phyloP scores from a whole-genome alignment of 2,888 invertebrate species.

The Ichneumoninae sp. region DNA sequence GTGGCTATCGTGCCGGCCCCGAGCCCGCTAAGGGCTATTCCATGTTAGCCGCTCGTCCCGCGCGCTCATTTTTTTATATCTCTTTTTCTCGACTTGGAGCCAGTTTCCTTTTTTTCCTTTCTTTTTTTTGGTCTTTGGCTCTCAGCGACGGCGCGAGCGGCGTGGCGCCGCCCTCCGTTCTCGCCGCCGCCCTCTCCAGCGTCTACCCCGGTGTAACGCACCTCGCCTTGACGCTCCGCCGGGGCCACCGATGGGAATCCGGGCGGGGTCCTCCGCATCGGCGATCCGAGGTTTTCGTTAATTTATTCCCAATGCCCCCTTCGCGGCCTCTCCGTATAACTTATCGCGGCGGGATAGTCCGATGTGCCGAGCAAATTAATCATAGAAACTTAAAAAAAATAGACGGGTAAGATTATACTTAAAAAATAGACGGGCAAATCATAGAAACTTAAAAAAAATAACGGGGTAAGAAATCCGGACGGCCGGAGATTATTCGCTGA shows the following conservation, averaged over 20 bases:
- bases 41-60: constrained; percentile 82
- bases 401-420: too few species aligned
- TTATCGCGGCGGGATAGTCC: too few species aligned
- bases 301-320: neutral
- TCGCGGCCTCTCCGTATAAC: neutral
- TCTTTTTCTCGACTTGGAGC: constrained; percentile 41
- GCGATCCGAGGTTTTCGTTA: neutral
- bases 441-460: too few species aligned
- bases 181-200: constrained; percentile 62
- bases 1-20: constrained; percentile 81
- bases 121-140: constrained; percentile 54
- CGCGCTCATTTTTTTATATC: constrained; percentile 76
- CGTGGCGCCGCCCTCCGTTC: constrained; percentile 82
- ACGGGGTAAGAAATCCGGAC: neutral
- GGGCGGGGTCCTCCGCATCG: constrained; percentile 16
- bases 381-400: too few species aligned
- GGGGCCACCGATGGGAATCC: constrained; percentile 11
- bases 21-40: constrained; percentile 82
- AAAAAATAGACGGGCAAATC: too few species aligned
- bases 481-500: neutral
- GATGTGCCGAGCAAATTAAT: too few species aligned
- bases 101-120: constrained; percentile 68
- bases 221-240: neutral
- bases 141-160: constrained; percentile 75
- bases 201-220: constrained; percentile 20